These are phyloP conservation scores for Bombyx mandarina DNA, from an alignment of 1,140 invertebrate species.

Conservation along the genomic window DNA sequence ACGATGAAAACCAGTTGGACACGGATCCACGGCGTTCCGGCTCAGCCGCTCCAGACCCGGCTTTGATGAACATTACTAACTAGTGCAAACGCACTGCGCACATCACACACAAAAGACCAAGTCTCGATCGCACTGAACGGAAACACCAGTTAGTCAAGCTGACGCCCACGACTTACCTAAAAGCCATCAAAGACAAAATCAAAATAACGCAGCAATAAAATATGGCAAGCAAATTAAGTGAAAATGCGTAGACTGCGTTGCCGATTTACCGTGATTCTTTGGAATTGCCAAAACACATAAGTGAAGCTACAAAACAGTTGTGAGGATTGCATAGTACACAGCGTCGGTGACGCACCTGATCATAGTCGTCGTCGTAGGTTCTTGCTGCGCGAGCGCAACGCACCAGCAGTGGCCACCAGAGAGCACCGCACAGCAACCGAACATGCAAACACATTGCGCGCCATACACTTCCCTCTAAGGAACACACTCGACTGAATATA, in stretches of 20 bases:
- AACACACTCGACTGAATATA: constrained; percentile 61
- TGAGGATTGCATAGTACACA: constrained; percentile 41
- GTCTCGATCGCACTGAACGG: constrained; percentile 23
- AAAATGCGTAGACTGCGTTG: constrained; percentile 32
- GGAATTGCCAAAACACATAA: too few relatives aligned
- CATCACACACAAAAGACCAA: constrained; percentile 48
- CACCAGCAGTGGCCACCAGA: constrained; percentile 63
- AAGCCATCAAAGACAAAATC: constrained; percentile 35
- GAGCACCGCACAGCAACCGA: constrained; percentile 59
- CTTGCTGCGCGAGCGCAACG: constrained; percentile 49
- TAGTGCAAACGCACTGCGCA: constrained; percentile 39
- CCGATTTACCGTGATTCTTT: too few relatives aligned
- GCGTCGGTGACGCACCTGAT: constrained; percentile 58
- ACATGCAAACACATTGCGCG: constrained; percentile 64
- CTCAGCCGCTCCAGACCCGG: constrained; percentile 46
- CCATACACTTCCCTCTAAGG: constrained; percentile 64
- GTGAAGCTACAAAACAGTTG: constrained; percentile 45
- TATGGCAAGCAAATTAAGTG: constrained; percentile 47
- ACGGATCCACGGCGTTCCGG: constrained; percentile 74
- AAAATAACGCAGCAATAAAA: constrained; percentile 30
- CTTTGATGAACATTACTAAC: constrained; percentile 70
- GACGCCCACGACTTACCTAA: constrained; percentile 40
- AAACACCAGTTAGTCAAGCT: constrained; percentile 34
- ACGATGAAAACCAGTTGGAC: constrained; percentile 82
- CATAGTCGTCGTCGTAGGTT: constrained; percentile 60